Base-by-base conservation (phyloP, 1,140 invertebrate genomes). In the Ceratosolen fusciceps region DNA sequence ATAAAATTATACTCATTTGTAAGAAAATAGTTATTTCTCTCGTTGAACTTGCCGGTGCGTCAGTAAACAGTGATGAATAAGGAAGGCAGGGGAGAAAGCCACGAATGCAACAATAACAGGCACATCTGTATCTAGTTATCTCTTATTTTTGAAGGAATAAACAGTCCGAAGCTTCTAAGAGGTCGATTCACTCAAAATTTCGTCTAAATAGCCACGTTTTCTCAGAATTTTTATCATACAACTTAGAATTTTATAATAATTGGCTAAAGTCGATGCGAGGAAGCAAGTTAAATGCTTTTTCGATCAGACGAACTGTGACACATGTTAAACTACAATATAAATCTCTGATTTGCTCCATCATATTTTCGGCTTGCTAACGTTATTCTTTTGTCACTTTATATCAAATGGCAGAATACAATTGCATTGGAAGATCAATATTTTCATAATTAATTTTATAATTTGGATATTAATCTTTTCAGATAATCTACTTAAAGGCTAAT, bases 41-140 rank as follows among this genome's bases (percentile, higher is more conserved):
- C n/a, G n/a, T n/a, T n/a, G n/a, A n/a, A n/a, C n/a, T 12, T 43
- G 9, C 2, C 14, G 2, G 12, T 34, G 77, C 56, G 70, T 79
- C 60, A 43, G 56, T 68, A 73, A 74, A 71, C 75, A 77, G 39
- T 71, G 79, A 74, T 60, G 74, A 58, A 72, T 70, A 31, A 65
- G 54, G 14, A 47, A n/a, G 62, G 26, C 49, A 21, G 21, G 26
- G 10, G 8, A 52, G 67, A 52, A 71, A 52, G 52, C 39, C 43
- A 62, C 47, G 47, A 65, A 74, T 79, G 77, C 77, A 79, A 74
- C 71, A 68, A 79, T 29, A 79, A 68, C 60, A 74, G 8, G 16
- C 24, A 16, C n/a, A 16, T 26, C 14, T 26, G 1, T 21, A 19
- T 14, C 21, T 26, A 56, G 43, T 47, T 47, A 47, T 47, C 43